Evolutionary conservation across 2,888 invertebrate genomes (phyloP).

Genomic region (Epinotia nisella): DNA sequence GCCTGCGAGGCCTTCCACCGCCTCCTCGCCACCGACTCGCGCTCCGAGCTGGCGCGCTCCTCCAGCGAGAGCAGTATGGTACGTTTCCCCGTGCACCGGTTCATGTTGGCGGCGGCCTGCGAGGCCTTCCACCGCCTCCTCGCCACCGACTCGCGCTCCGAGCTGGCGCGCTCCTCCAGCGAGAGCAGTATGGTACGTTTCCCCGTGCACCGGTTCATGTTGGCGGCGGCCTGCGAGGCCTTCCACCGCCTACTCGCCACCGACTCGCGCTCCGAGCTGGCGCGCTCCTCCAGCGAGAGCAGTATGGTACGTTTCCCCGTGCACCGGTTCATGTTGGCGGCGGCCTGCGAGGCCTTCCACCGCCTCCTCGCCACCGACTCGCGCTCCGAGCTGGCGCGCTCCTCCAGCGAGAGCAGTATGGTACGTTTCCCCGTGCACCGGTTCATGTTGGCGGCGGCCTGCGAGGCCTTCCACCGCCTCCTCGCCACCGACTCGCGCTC

Average conservation of each 20-base stretch:
- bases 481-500: too few relatives aligned
- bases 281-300: constrained; percentile 94
- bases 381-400: constrained; percentile 84
- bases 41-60: constrained; percentile 89
- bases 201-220: too few relatives aligned
- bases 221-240: constrained; percentile 93
- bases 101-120: constrained; percentile 93
- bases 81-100: too few relatives aligned
- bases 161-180: constrained; percentile 93
- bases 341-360: constrained; percentile 93
- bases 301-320: constrained; percentile 97
- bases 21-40: constrained; percentile 88
- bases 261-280: constrained; percentile 87
- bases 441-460: too few relatives aligned
- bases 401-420: too few relatives aligned
- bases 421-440: too few relatives aligned
- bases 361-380: constrained; percentile 89
- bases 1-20: constrained; percentile 92
- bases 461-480: too few relatives aligned
- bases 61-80: constrained; percentile 97
- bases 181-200: constrained; percentile 94
- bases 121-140: constrained; percentile 91
- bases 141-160: constrained; percentile 87
- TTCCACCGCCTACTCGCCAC: constrained; percentile 90
- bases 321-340: constrained; percentile 93